Percentiles rank a stretch among this genome's conserved stretches.
These are phyloP conservation scores for Protomyctophum bolini DNA, from an alignment of 2,113 vertebrate genomes.

Conservation along the genomic window DNA sequence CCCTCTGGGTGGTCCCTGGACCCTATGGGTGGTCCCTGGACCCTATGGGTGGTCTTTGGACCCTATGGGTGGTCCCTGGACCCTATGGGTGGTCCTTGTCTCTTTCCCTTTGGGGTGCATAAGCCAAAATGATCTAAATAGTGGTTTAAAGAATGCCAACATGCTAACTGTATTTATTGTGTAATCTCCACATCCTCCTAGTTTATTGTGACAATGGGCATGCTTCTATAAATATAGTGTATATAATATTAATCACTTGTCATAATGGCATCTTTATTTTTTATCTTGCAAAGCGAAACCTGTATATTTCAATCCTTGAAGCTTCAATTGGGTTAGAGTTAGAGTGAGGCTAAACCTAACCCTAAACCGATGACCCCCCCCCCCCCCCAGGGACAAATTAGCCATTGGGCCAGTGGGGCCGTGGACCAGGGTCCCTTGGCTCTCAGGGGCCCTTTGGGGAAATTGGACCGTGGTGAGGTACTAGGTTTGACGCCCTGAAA, in stretches of 20 bases:
- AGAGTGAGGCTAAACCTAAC: no score
- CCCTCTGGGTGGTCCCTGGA: no score
- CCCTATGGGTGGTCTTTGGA: conserved; percentile 47
- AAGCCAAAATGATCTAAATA: conserved; percentile 29
- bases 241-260: conserved; percentile 71
- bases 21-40: conserved; percentile 13
- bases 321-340: conserved; percentile 9
- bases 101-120: conserved; percentile 26
- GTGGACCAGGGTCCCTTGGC: no score
- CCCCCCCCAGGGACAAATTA: no score
- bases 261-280: conserved; percentile 75
- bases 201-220: conserved; percentile 65
- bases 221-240: conserved; percentile 72
- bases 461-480: no score
- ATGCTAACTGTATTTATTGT: conserved; percentile 39
- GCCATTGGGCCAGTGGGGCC: no score
- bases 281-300: conserved; percentile 60
- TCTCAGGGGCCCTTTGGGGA: no score
- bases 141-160: conserved; percentile 27
- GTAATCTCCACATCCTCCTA: conserved; percentile 40
- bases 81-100: conserved; percentile 26
- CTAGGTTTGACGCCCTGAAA: no score
- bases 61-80: conserved; percentile 20
- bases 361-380: no score
- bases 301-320: conserved; percentile 50